Evolutionary conservation across 2,797 vertebrate genomes (phyloP).

Genomic region (Xenentodon cancila): DNA sequence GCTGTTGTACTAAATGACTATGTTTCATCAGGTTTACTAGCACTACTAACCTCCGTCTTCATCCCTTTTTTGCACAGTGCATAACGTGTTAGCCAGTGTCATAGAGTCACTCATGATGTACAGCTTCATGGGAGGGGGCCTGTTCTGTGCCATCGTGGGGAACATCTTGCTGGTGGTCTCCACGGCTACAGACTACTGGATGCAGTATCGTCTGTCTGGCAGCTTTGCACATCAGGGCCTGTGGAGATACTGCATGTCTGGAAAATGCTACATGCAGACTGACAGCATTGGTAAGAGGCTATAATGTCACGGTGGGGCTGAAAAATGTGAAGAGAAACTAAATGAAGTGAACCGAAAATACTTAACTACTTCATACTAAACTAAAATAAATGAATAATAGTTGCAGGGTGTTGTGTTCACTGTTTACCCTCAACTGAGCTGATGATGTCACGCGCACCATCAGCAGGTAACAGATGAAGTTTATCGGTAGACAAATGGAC

Average conservation of each 20-base stretch:
- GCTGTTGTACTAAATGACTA: too few relatives aligned
- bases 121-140: slow-evolving; percentile 91
- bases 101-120: slow-evolving; percentile 84
- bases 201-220: slow-evolving; percentile 90
- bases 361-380: too few relatives aligned
- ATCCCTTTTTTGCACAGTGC: slow-evolving; percentile 44
- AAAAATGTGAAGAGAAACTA: too few relatives aligned
- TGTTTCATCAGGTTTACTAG: not conserved
- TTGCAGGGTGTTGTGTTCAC: too few relatives aligned
- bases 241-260: slow-evolving; percentile 90
- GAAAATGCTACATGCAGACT: slow-evolving; percentile 90
- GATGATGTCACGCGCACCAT: too few relatives aligned
- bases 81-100: slow-evolving; percentile 41
- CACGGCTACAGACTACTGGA: slow-evolving; percentile 91
- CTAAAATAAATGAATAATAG: too few relatives aligned
- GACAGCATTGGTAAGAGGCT: slow-evolving; percentile 87
- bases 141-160: slow-evolving; percentile 91
- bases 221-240: slow-evolving; percentile 90
- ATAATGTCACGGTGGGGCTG: too few relatives aligned
- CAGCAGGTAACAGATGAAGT: too few relatives aligned
- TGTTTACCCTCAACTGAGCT: too few relatives aligned
- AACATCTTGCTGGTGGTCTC: slow-evolving; percentile 90
- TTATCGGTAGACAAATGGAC: too few relatives aligned
- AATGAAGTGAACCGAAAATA: too few relatives aligned
- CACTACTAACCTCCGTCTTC: slow-evolving; percentile 10